phyloP scores from a whole-genome alignment of 1,140 invertebrate species.

The Neomicropteryx cornuta region DNA sequence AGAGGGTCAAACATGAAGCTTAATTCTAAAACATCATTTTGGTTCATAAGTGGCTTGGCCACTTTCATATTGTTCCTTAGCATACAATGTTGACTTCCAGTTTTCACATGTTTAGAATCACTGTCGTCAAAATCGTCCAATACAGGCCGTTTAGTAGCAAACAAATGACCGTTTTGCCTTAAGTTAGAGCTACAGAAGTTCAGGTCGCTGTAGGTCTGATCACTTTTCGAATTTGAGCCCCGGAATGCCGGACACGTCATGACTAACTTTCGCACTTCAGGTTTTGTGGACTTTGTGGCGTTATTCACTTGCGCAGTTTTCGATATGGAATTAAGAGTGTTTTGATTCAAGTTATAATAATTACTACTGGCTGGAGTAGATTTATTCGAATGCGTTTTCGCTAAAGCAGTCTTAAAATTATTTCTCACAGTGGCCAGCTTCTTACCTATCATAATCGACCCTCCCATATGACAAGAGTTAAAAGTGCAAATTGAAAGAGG shows the following conservation, averaged over 20 bases:
- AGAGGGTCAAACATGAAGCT: slow-evolving; percentile 33
- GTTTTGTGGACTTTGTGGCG: slow-evolving; percentile 28
- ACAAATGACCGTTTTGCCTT: slow-evolving; percentile 27
- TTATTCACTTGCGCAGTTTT: slow-evolving; percentile 31
- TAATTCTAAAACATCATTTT: slow-evolving; percentile 25
- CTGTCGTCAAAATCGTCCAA: slow-evolving; percentile 14
- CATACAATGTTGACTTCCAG: slow-evolving; percentile 11
- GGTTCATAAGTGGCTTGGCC: slow-evolving; percentile 20
- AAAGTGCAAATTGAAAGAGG: slow-evolving; percentile 37
- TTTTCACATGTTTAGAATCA: slow-evolving; percentile 12
- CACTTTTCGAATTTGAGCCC: no score
- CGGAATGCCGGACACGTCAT: slow-evolving; percentile 31
- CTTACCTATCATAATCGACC: slow-evolving; percentile 29
- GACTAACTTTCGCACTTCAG: slow-evolving; percentile 34
- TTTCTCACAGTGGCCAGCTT: slow-evolving; percentile 32
- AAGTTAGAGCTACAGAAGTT: no score
- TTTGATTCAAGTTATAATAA: slow-evolving; percentile 24
- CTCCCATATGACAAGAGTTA: slow-evolving; percentile 32
- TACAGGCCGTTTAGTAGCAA: slow-evolving; percentile 8
- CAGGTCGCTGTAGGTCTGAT: no score
- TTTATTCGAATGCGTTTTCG: slow-evolving; percentile 22
- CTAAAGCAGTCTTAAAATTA: slow-evolving; percentile 31
- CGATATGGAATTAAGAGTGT: slow-evolving; percentile 20
- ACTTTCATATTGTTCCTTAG: slow-evolving; percentile 19
- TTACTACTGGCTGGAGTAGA: slow-evolving; percentile 17